A percentile compares a stretch with the other conserved stretches of the same genome.
phyloP scores from a whole-genome alignment of 2,113 vertebrate species.

The Gadus chalcogrammus region DNA sequence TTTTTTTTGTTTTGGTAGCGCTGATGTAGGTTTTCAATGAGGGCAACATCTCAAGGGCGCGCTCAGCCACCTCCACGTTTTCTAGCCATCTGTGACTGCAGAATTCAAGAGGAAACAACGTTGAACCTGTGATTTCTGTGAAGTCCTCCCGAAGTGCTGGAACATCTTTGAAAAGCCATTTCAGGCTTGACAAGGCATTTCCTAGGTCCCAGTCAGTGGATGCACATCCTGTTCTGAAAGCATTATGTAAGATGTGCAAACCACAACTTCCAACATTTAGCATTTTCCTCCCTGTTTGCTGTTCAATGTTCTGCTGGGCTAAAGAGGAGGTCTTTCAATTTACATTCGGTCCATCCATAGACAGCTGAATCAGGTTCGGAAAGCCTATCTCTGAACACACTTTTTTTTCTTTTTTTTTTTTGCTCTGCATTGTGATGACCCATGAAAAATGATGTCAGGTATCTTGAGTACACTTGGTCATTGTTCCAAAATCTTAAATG shows the following conservation, averaged over 20 bases:
- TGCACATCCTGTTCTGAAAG: conserved; percentile 2
- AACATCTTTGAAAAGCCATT: conserved; percentile 19
- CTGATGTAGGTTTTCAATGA: too few relatives aligned
- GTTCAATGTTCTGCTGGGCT: too few relatives aligned
- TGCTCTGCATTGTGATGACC: conserved; percentile 30
- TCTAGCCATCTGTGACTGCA: neutral
- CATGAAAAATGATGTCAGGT: conserved; percentile 31
- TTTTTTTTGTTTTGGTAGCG: too few relatives aligned
- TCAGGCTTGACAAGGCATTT: conserved; percentile 11
- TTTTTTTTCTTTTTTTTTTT: too few relatives aligned
- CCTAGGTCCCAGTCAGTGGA: conserved; percentile 4
- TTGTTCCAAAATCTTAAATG: conserved; percentile 32
- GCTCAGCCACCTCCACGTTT: conserved; percentile 1
- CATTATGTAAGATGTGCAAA: conserved; percentile 19
- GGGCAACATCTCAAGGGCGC: neutral
- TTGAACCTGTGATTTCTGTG: neutral
- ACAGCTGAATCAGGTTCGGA: conserved; percentile 33
- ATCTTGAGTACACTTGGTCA: conserved; percentile 26
- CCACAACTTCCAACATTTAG: conserved; percentile 30
- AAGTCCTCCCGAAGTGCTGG: conserved; percentile 6
- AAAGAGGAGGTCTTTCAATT: too few relatives aligned
- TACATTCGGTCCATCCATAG: neutral
- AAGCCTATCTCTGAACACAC: conserved; percentile 37
- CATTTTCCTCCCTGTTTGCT: neutral
- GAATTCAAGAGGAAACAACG: neutral